Percentiles rank a stretch among this genome's conserved stretches.
phyloP scores from a whole-genome alignment of 2,888 invertebrate genomes.

The Rhaphigaster nebulosa region DNA sequence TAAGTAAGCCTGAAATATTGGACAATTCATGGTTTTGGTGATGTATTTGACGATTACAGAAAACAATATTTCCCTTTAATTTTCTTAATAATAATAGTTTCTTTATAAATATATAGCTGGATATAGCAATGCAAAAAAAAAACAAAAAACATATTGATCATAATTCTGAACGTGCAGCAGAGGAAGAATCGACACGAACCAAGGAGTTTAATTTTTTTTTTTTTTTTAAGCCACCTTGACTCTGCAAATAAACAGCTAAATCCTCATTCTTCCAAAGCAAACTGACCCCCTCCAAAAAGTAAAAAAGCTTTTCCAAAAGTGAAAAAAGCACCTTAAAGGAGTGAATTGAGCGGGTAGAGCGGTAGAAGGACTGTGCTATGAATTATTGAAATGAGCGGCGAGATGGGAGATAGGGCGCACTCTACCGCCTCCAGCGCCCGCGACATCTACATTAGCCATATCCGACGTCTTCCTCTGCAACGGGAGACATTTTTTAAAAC shows the following conservation, averaged over 20 bases:
- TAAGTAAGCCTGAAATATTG: no score
- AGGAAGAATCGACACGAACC: neutral
- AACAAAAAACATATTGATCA: no score
- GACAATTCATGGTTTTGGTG: no score
- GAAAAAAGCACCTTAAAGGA: neutral
- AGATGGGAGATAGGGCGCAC: conserved; percentile 36
- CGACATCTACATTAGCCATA: conserved; percentile 51
- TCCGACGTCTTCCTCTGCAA: neutral
- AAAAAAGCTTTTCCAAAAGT: neutral
- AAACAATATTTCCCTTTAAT: no score
- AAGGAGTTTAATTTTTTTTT: neutral
- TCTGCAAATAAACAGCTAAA: neutral
- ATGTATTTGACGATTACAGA: no score
- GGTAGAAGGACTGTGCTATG: conserved; percentile 38
- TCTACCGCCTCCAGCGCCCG: conserved; percentile 14
- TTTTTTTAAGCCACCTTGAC: neutral
- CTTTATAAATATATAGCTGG: no score
- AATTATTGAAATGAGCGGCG: conserved; percentile 51
- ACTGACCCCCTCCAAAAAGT: neutral
- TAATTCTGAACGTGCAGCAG: neutral
- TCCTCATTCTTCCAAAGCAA: neutral
- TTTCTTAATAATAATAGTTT: no score
- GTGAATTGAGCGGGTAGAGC: conserved; percentile 36
- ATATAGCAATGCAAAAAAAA: no score
- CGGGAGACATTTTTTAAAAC: neutral